Conservation (phyloP, 1,140 invertebrate genomes). For the Anoplophora glabripennis region DNA sequence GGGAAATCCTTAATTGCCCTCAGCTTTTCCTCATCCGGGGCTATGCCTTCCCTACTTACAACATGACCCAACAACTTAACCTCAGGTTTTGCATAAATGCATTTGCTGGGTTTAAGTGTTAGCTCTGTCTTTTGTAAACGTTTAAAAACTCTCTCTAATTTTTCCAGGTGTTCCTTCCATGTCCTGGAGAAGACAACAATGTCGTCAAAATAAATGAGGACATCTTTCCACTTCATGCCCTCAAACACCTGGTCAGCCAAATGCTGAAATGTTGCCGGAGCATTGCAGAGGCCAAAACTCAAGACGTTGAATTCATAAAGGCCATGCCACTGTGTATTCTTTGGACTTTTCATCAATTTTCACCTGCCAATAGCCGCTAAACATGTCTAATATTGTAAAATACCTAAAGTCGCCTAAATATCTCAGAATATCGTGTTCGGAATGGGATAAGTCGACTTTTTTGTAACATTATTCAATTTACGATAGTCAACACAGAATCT, state of each 20-base stretch:
- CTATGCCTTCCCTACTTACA: too few relatives aligned
- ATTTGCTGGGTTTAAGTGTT: too few relatives aligned
- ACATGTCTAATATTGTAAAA: constrained; percentile 30
- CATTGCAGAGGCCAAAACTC: constrained; percentile 33
- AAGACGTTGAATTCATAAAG: constrained; percentile 37
- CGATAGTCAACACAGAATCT: constrained; percentile 44
- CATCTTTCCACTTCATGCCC: not conserved
- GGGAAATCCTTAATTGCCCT: too few relatives aligned
- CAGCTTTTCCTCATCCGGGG: too few relatives aligned
- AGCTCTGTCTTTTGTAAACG: not conserved
- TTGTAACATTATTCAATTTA: constrained; percentile 43
- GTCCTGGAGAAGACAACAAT: too few relatives aligned
- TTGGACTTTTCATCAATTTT: constrained; percentile 14
- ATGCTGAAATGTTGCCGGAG: constrained; percentile 29
- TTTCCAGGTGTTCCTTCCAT: too few relatives aligned
- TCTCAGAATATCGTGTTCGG: too few relatives aligned
- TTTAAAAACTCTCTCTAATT: not conserved
- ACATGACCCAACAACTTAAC: too few relatives aligned
- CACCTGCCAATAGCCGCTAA: constrained; percentile 37
- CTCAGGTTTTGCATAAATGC: too few relatives aligned
- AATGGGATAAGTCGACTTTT: too few relatives aligned
- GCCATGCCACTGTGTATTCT: constrained; percentile 27
- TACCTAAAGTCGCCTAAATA: constrained; percentile 13
- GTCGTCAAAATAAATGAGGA: not conserved
- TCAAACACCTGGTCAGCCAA: not conserved